Evolutionary conservation across 92 coral and sea anemone species (phyloP).

Genomic region (Isaurus tuberculatus): DNA sequence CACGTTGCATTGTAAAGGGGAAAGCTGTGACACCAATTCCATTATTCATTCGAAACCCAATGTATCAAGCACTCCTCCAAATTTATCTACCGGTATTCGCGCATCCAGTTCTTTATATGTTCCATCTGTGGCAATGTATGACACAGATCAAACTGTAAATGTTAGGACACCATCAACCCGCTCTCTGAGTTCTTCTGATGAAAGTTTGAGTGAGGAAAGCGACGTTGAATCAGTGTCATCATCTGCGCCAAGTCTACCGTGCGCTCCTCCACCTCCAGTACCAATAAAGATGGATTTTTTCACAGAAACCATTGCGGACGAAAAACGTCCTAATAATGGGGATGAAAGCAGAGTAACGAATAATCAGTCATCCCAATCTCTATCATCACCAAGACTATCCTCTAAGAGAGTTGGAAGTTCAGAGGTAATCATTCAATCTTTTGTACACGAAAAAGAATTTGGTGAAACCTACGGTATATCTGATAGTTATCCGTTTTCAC

Average conservation of each 20-base stretch:
- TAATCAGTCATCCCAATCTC: background rate
- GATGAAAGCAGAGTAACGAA: background rate
- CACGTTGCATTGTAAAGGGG: background rate
- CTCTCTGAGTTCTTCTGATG: background rate
- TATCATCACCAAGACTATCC: background rate
- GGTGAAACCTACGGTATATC: no score
- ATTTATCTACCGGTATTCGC: background rate
- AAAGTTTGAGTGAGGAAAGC: background rate
- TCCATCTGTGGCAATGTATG: background rate
- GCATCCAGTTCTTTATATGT: background rate
- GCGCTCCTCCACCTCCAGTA: constrained; percentile 63
- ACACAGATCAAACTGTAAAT: background rate
- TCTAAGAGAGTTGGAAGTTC: background rate
- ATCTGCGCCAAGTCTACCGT: constrained; percentile 49
- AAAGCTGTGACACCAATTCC: background rate
- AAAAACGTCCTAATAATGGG: background rate
- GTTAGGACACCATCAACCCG: background rate
- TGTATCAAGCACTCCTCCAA: background rate
- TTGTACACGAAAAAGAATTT: background rate
- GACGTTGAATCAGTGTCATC: constrained; percentile 28
- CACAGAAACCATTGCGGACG: background rate
- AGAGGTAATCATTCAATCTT: background rate
- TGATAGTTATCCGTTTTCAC: background rate
- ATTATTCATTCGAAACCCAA: background rate
- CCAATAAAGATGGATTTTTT: constrained; percentile 35